Evolutionary conservation across 2,797 vertebrate genomes (phyloP).

Genomic region (Crax fasciolata): DNA sequence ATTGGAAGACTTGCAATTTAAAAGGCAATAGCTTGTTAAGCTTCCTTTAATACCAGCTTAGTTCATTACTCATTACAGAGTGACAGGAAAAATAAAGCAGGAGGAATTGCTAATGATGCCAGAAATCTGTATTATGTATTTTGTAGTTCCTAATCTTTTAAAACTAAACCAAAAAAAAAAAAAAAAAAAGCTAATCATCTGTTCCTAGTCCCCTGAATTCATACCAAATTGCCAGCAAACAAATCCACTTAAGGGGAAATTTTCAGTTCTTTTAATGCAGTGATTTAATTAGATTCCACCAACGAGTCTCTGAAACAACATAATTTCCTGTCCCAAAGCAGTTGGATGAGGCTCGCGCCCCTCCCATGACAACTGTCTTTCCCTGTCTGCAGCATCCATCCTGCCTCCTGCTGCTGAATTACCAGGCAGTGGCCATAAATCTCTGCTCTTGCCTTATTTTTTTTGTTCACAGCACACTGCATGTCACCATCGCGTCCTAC

Average conservation of each 20-base stretch:
- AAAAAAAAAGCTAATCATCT: constrained; percentile 18
- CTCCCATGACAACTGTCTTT: neutral
- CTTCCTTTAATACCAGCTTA: constrained; percentile 54
- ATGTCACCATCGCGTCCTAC: neutral
- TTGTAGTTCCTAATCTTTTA: constrained; percentile 45
- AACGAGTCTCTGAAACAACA: constrained; percentile 5
- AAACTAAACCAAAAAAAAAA: neutral
- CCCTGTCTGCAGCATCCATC: neutral
- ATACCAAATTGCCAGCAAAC: constrained; percentile 61
- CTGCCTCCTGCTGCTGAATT: neutral
- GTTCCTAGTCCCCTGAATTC: constrained; percentile 52
- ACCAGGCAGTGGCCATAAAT: neutral
- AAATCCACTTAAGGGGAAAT: constrained; percentile 49
- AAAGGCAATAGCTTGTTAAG: constrained; percentile 64
- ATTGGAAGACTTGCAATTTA: constrained; percentile 27
- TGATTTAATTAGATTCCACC: constrained; percentile 63
- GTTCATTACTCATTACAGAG: constrained; percentile 60
- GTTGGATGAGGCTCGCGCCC: neutral
- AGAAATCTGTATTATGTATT: constrained; percentile 55
- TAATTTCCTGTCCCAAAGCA: constrained; percentile 22
- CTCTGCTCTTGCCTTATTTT: neutral
- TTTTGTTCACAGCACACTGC: neutral
- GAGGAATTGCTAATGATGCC: constrained; percentile 61
- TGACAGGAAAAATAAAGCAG: constrained; percentile 71
- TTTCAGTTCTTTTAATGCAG: constrained; percentile 30